Conservation (phyloP, 1,140 invertebrate genomes). For the Lithobius niger region DNA sequence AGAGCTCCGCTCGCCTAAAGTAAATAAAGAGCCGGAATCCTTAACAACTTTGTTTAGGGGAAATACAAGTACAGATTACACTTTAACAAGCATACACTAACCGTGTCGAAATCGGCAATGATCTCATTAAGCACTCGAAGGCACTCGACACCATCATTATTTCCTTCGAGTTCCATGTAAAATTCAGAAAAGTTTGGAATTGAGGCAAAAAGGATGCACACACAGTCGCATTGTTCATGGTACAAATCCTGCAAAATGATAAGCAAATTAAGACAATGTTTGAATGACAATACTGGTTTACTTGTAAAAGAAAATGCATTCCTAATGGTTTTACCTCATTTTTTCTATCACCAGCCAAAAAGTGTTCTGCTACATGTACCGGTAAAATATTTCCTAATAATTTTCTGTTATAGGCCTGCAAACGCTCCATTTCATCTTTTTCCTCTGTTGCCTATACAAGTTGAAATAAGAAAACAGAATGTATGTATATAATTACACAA, state of each 20-base stretch:
- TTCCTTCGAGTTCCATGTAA: conserved; percentile 86
- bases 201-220: conserved; percentile 89
- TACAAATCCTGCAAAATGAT: conserved; percentile 62
- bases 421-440: conserved; percentile 58
- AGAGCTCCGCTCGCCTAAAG: too few relatives aligned
- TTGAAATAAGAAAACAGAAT: too few relatives aligned
- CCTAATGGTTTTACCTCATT: neutral
- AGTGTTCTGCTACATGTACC: conserved; percentile 76
- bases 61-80: too few relatives aligned
- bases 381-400: conserved; percentile 72
- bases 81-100: too few relatives aligned
- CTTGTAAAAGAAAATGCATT: neutral
- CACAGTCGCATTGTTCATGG: conserved; percentile 86
- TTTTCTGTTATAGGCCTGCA: conserved; percentile 64
- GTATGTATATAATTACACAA: too few relatives aligned
- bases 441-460: conserved; percentile 35
- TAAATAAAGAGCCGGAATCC: too few relatives aligned
- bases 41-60: too few relatives aligned
- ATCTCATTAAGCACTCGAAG: conserved; percentile 89
- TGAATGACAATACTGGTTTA: conserved; percentile 9
- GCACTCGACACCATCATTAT: conserved; percentile 90
- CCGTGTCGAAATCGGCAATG: conserved; percentile 89
- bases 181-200: conserved; percentile 96
- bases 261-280: conserved; percentile 11
- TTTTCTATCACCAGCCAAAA: conserved; percentile 22